Evolutionary conservation across 2,888 invertebrate genomes (phyloP).

Genomic region (Philaethria dido): DNA sequence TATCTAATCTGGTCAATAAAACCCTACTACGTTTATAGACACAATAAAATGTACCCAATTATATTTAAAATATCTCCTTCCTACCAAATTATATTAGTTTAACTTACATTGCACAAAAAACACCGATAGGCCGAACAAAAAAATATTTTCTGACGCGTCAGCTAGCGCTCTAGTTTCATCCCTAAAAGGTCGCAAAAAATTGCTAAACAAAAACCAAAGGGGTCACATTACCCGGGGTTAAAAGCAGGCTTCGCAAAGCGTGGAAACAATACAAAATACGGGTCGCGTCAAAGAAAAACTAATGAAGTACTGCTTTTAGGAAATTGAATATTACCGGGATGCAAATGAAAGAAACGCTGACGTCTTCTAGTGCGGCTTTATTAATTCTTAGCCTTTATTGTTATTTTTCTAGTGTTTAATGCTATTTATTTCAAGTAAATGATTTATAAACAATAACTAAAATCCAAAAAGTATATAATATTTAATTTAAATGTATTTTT

Average conservation of each 20-base stretch:
- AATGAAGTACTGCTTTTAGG: constrained; percentile 77
- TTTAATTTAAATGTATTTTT: too few relatives aligned
- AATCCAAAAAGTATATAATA: too few relatives aligned
- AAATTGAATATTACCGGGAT: constrained; percentile 65
- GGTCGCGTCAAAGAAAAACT: constrained; percentile 65
- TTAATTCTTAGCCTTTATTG: neutral
- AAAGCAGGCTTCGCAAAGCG: constrained; percentile 52
- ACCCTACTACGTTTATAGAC: too few relatives aligned
- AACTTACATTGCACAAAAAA: constrained; percentile 5
- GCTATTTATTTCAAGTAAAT: too few relatives aligned
- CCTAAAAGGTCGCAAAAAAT: constrained; percentile 44
- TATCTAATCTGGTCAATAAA: too few relatives aligned
- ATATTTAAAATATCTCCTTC: neutral
- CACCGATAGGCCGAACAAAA: constrained; percentile 16
- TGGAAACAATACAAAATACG: constrained; percentile 70
- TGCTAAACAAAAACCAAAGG: constrained; percentile 49
- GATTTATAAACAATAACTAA: too few relatives aligned
- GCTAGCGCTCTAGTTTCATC: constrained; percentile 42
- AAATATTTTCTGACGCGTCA: constrained; percentile 36
- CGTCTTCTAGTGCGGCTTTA: neutral
- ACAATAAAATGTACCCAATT: neutral
- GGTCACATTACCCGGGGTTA: constrained; percentile 59
- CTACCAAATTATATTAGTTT: neutral
- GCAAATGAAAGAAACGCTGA: constrained; percentile 35
- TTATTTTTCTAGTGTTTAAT: neutral